These are phyloP conservation scores for Thryonomys swinderianus DNA, from an alignment of 2,113 vertebrate genomes.

Conservation along the genomic window DNA sequence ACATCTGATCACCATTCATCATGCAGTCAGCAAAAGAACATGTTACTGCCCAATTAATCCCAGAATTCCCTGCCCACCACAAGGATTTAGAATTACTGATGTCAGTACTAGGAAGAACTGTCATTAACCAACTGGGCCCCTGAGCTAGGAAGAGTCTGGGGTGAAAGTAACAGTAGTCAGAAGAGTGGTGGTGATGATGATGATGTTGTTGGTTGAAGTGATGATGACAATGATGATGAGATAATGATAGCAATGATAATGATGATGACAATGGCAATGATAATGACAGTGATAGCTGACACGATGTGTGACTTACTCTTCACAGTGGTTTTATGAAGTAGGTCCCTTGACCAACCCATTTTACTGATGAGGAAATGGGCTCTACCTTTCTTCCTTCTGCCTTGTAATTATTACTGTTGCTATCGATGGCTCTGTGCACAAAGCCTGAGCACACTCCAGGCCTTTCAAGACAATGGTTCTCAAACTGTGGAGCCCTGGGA, in stretches of 20 bases:
- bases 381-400: not conserved
- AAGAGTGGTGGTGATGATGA: not conserved
- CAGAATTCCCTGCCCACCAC: not conserved
- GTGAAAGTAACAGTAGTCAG: not conserved
- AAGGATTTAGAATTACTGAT: not conserved
- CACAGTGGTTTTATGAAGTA: not conserved
- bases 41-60: not conserved
- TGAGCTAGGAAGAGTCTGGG: not conserved
- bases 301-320: not conserved
- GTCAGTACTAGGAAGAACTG: not conserved
- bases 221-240: not conserved
- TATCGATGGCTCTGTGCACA: not conserved
- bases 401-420: not conserved
- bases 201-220: too few relatives aligned
- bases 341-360: not conserved
- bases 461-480: not conserved
- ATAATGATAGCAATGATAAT: too few relatives aligned
- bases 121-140: not conserved
- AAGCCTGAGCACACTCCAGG: not conserved
- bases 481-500: not conserved
- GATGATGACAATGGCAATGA: too few relatives aligned
- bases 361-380: not conserved
- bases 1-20: not conserved
- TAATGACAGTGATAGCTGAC: not conserved
- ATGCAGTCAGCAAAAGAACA: not conserved